Conservation (phyloP, 2,797 vertebrate genomes). For the Danio albolineatus region DNA sequence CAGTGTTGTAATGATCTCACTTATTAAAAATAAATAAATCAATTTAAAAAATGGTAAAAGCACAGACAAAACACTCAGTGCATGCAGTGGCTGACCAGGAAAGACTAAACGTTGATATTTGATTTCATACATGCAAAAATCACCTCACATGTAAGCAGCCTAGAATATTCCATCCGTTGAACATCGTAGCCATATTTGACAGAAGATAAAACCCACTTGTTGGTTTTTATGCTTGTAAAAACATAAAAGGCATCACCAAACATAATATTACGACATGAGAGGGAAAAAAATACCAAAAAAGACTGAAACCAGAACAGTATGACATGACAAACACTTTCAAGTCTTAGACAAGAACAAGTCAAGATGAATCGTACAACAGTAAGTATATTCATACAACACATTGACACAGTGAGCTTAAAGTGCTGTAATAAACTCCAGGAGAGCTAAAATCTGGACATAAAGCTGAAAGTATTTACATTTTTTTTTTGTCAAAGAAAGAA, state of each 20-base stretch:
- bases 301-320: not conserved
- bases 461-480: no score
- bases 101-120: slow-evolving; percentile 17
- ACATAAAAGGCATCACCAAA: slow-evolving; percentile 6
- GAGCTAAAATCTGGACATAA: not conserved
- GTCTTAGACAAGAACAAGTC: slow-evolving; percentile 5
- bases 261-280: not conserved
- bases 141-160: slow-evolving; percentile 33
- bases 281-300: not conserved
- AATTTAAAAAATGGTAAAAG: slow-evolving; percentile 11
- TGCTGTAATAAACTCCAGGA: slow-evolving; percentile 18
- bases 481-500: no score
- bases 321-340: not conserved
- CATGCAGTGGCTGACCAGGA: slow-evolving; percentile 52
- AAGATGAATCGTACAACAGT: slow-evolving; percentile 16
- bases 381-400: slow-evolving; percentile 15
- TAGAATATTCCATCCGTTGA: slow-evolving; percentile 5
- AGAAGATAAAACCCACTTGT: not conserved
- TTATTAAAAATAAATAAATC: not conserved
- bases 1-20: slow-evolving; percentile 39
- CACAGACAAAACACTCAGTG: slow-evolving; percentile 36
- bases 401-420: slow-evolving; percentile 45
- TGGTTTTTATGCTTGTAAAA: not conserved
- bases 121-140: slow-evolving; percentile 42
- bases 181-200: slow-evolving; percentile 14